Conservation (phyloP, 1,140 invertebrate species). For the Radopholus similis region DNA sequence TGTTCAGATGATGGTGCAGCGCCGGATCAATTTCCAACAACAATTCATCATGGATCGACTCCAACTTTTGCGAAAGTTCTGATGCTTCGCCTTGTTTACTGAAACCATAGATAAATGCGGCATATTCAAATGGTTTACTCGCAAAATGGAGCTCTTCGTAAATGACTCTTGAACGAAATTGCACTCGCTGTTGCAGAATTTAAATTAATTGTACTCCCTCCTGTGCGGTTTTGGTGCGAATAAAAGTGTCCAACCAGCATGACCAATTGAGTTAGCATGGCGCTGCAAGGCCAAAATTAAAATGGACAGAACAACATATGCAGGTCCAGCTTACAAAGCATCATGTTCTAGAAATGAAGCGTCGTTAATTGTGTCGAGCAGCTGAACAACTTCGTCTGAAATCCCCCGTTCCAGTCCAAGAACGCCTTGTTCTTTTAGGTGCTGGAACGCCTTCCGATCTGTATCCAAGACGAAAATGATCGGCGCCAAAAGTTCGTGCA, state of each 20-base stretch:
- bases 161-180: neutral
- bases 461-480: conserved; percentile 72
- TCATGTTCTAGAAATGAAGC: conserved; percentile 71
- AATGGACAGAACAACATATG: no score
- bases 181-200: neutral
- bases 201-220: neutral
- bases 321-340: conserved; percentile 62
- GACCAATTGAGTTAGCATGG: conserved; percentile 73
- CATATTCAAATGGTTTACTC: neutral
- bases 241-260: conserved; percentile 72
- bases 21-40: conserved; percentile 69
- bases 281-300: conserved; percentile 42
- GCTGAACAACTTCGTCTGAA: conserved; percentile 63
- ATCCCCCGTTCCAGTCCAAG: conserved; percentile 19
- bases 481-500: conserved; percentile 77
- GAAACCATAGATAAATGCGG: conserved; percentile 15
- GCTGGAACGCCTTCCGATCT: conserved; percentile 70
- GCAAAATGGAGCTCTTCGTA: conserved; percentile 9
- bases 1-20: conserved; percentile 69
- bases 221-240: conserved; percentile 64
- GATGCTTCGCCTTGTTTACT: conserved; percentile 43
- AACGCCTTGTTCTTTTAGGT: conserved; percentile 43
- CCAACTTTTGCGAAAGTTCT: conserved; percentile 70
- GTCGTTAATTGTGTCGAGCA: conserved; percentile 67
- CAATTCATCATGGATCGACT: conserved; percentile 70